phyloP scores from a whole-genome alignment of 2,888 invertebrate genomes.

The Octonoba sinensis region DNA sequence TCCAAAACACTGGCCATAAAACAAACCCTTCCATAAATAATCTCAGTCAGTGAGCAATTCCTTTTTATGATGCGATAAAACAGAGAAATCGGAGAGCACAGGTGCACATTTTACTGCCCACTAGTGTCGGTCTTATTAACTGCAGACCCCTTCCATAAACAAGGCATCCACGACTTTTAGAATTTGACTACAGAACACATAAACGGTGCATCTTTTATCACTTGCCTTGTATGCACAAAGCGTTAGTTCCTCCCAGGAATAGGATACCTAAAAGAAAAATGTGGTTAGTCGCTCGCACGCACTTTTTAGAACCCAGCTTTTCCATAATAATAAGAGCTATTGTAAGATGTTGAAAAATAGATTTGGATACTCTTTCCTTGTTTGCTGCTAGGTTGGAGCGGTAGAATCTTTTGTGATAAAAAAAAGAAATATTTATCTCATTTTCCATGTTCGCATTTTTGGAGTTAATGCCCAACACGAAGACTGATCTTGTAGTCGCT shows the following conservation, averaged over 20 bases:
- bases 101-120: slow-evolving; percentile 54
- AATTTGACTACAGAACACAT: slow-evolving; percentile 55
- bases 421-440: too few species aligned
- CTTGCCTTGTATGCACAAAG: slow-evolving; percentile 15
- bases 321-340: too few species aligned
- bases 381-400: too few species aligned
- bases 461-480: too few species aligned
- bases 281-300: slow-evolving; percentile 32
- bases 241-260: slow-evolving; percentile 31
- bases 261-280: slow-evolving; percentile 33
- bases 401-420: too few species aligned
- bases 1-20: slow-evolving; percentile 56
- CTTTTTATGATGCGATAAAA: slow-evolving; percentile 61
- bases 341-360: not conserved
- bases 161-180: slow-evolving; percentile 45
- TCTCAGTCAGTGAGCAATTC: slow-evolving; percentile 57
- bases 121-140: slow-evolving; percentile 52
- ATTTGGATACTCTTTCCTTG: not conserved
- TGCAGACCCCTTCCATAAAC: slow-evolving; percentile 46
- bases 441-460: too few species aligned
- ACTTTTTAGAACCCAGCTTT: too few species aligned
- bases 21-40: slow-evolving; percentile 59
- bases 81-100: slow-evolving; percentile 53
- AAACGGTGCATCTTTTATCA: slow-evolving; percentile 39
- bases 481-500: too few species aligned